These are phyloP conservation scores for Geococcyx californianus DNA, from an alignment of 2,113 vertebrate species.

Conservation along the genomic window DNA sequence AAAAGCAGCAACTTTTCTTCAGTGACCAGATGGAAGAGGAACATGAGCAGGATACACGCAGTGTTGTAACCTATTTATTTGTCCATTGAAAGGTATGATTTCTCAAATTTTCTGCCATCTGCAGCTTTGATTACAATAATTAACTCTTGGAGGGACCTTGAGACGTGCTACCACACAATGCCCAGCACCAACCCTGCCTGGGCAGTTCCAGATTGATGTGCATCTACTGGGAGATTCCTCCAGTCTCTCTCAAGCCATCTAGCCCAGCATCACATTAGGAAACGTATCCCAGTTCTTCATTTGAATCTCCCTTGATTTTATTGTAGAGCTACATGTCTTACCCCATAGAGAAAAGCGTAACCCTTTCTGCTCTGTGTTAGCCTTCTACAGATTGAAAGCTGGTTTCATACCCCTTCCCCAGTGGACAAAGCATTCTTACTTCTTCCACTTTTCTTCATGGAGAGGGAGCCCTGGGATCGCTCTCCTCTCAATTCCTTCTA, in stretches of 20 bases:
- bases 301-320: background rate
- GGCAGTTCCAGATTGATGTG: background rate
- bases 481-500: background rate
- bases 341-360: accelerated
- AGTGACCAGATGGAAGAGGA: background rate
- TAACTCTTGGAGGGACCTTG: background rate
- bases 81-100: background rate
- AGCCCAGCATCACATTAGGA: background rate
- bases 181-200: background rate
- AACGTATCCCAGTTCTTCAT: background rate
- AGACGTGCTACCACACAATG: background rate
- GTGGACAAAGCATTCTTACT: background rate
- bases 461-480: background rate
- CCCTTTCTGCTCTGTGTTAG: background rate
- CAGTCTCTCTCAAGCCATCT: background rate
- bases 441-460: background rate
- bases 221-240: background rate
- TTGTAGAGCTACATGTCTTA: background rate
- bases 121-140: background rate
- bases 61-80: background rate
- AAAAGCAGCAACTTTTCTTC: background rate
- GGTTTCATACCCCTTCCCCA: background rate
- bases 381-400: background rate
- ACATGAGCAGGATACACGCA: background rate
- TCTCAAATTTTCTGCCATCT: background rate